Conservation (phyloP, 2,113 vertebrate species). For the Mormyrus lacerda region DNA sequence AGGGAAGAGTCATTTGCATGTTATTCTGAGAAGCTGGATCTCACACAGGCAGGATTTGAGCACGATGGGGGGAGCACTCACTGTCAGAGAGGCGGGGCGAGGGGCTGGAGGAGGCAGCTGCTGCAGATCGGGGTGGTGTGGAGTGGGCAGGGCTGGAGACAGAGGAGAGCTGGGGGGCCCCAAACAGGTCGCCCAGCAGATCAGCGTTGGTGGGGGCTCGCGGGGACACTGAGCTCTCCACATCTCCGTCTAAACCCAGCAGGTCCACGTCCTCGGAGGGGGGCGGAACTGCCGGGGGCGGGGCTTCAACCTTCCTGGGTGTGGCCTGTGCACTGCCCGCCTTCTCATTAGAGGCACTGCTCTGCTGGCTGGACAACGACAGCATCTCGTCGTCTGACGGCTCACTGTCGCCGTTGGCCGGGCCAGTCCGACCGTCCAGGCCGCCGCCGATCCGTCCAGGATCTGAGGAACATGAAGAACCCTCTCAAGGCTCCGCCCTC, state of each 20-base stretch:
- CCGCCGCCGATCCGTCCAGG: constrained; percentile 64
- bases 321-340: constrained; percentile 43
- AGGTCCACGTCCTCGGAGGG: constrained; percentile 80
- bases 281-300: constrained; percentile 42
- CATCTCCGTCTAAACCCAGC: constrained; percentile 75
- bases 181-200: constrained; percentile 85
- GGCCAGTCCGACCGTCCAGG: constrained; percentile 70
- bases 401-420: constrained; percentile 84
- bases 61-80: background rate
- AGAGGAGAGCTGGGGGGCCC: constrained; percentile 60
- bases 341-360: constrained; percentile 67
- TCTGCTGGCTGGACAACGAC: constrained; percentile 88
- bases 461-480: constrained; percentile 42
- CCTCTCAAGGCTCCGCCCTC: background rate
- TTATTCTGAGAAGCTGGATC: background rate
- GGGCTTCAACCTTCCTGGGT: constrained; percentile 62
- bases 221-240: constrained; percentile 55
- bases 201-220: constrained; percentile 74
- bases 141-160: constrained; percentile 75
- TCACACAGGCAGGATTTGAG: background rate
- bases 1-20: background rate
- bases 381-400: constrained; percentile 97
- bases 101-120: constrained; percentile 71
- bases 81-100: constrained; percentile 62
- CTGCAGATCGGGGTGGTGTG: constrained; percentile 72